Percentiles rank a stretch among this genome's conserved stretches.
Evolutionary conservation across 2,113 vertebrate species (phyloP).

Genomic region (Morone saxatilis): DNA sequence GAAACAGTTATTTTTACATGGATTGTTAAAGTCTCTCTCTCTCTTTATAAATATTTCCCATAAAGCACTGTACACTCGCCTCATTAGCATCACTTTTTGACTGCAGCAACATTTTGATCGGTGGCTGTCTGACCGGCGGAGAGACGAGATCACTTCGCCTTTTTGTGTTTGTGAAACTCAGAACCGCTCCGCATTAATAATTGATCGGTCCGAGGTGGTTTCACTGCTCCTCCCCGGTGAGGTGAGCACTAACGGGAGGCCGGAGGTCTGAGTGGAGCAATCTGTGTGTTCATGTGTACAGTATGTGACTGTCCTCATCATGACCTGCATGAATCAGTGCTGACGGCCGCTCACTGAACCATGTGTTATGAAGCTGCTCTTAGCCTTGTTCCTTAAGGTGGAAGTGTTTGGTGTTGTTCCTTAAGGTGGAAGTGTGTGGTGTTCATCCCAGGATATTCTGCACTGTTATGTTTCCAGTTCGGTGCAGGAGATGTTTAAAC

Average conservation of each 20-base stretch:
- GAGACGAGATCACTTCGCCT: not conserved
- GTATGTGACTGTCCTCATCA: not conserved
- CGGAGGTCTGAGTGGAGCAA: slow-evolving; percentile 8
- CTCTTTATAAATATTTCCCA: no score
- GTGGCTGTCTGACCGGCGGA: not conserved
- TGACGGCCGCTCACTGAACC: not conserved
- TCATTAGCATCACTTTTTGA: slow-evolving; percentile 22
- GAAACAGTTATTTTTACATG: no score
- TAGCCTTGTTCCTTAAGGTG: not conserved
- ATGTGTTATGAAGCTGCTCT: not conserved
- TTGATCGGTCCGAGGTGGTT: slow-evolving; percentile 26
- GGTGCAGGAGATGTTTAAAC: no score
- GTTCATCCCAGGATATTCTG: not conserved
- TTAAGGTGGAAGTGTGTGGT: not conserved
- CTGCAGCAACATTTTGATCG: slow-evolving; percentile 16
- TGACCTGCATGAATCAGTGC: slow-evolving; percentile 35
- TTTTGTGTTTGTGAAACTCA: slow-evolving; percentile 41
- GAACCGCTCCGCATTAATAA: slow-evolving; percentile 31
- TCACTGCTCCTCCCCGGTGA: slow-evolving; percentile 31
- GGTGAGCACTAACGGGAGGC: not conserved
- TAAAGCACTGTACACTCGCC: not conserved
- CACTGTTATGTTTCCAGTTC: no score
- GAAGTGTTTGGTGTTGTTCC: not conserved
- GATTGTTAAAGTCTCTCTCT: no score
- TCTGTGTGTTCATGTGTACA: slow-evolving; percentile 3